Base-by-base conservation (phyloP, 2,888 invertebrate species). In the Lymantria dispar region DNA sequence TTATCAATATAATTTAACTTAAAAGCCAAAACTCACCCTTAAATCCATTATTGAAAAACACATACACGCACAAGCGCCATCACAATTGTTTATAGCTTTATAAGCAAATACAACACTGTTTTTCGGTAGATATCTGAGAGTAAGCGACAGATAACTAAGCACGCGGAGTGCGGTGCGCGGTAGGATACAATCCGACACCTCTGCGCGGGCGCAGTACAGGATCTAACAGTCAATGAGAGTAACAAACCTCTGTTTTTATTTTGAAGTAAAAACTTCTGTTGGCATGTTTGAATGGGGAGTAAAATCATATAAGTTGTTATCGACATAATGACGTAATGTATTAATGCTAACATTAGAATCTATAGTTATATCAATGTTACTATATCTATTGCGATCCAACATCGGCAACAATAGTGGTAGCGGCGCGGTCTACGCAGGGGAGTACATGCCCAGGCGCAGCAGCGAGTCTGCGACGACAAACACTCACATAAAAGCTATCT, bases 31-130 rank as follows among this genome's bases (percentile, higher is more conserved):
- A 56, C 86, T 85, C 61, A 87, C 87, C 83, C 73, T 76, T 60
- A 85, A 71, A 80, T 87, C 80, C 85, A 87, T 75, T 77, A 83
- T 82, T 52, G 52, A 62, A 74, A 70, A 53, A 57, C 78, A 80
- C 74, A 70, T 74, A 76, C 68, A 72, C 54, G 47, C 72, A 79
- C 76, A 64, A 61, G 48, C 30, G 45, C 54, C 63, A 72, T 67
- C 74, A 75, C 70, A 68, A 55, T 58, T 54, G 48, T 45, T 55
- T 53, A 55, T 47, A 51, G 40, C 38, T 38, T 47, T 31, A 40
- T 47, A 59, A 58, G 54, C 60, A 58, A 58, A 59, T 58, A 61
- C 52, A 52, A 49, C 53, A 58, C 54, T 45, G 50, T 52, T 56
- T 63, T 60, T 64, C 56, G 56, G 56, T 45, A 46, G 53, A 1